A percentile compares a stretch with the other conserved stretches of the same genome.
Evolutionary conservation across 1,140 invertebrate species (phyloP).

Genomic region (Tetramorium parvispinum): DNA sequence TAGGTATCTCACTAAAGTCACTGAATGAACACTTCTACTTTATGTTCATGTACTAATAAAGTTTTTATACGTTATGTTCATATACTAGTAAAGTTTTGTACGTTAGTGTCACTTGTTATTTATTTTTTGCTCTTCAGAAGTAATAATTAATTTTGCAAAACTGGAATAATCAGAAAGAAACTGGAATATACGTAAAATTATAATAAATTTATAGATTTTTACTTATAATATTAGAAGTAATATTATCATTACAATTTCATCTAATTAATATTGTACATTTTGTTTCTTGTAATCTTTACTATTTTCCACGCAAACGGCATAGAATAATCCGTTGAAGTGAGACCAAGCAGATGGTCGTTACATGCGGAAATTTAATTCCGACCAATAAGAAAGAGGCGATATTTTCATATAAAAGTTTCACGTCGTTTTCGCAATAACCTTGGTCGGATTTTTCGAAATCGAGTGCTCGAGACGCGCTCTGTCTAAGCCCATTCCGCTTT

Average conservation of each 20-base stretch:
- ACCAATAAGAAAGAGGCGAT: constrained; percentile 36
- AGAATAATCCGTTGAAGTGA: constrained; percentile 28
- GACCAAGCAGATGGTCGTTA: constrained; percentile 15
- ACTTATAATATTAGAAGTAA: neutral
- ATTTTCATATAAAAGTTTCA: constrained; percentile 61
- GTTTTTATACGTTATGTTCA: neutral
- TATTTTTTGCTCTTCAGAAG: neutral
- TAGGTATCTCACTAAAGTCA: neutral
- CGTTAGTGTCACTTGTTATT: neutral
- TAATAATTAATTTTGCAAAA: neutral
- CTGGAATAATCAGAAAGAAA: neutral
- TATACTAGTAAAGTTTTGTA: neutral
- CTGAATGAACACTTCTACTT: neutral
- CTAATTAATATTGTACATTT: neutral
- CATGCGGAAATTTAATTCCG: constrained; percentile 35
- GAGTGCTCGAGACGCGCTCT: constrained; percentile 17
- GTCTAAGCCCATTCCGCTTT: constrained; percentile 9
- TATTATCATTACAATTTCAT: neutral
- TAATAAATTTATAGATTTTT: neutral
- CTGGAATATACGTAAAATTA: neutral
- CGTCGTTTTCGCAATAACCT: constrained; percentile 46
- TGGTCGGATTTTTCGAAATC: constrained; percentile 51
- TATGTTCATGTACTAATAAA: neutral
- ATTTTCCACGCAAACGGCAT: neutral
- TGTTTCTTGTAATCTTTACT: neutral